Percentiles rank a stretch among this genome's conserved stretches.
Evolutionary conservation across 2,888 invertebrate species (phyloP).

Genomic region (Empis livida): DNA sequence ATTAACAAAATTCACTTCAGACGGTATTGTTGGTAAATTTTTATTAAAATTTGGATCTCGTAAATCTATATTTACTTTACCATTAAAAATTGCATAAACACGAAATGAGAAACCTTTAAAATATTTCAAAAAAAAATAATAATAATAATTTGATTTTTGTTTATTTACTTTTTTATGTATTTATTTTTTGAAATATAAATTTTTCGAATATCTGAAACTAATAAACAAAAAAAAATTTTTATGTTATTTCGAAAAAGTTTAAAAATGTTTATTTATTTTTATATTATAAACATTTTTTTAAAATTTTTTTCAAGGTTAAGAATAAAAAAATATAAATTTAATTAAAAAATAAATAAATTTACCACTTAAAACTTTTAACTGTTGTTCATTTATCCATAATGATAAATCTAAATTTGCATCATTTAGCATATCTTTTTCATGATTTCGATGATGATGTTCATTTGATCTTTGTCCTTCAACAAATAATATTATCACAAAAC

Average conservation of each 20-base stretch:
- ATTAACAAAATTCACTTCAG: constrained; percentile 81
- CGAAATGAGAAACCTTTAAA: constrained; percentile 66
- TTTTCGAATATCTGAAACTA: too few relatives aligned
- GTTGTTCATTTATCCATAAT: constrained; percentile 82
- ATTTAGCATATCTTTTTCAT: constrained; percentile 19
- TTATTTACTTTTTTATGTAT: not conserved
- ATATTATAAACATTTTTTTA: too few relatives aligned
- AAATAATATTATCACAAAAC: too few relatives aligned
- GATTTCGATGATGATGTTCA: constrained; percentile 8
- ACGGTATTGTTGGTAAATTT: constrained; percentile 80
- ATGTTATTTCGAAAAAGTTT: not conserved
- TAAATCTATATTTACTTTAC: constrained; percentile 72
- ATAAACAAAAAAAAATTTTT: not conserved
- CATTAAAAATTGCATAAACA: constrained; percentile 81
- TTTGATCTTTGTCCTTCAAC: too few relatives aligned
- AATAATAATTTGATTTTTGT: constrained; percentile 12
- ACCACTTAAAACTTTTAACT: constrained; percentile 87
- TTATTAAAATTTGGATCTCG: constrained; percentile 82
- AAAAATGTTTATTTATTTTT: not conserved
- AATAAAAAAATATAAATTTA: not conserved
- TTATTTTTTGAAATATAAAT: not conserved
- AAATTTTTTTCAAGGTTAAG: not conserved
- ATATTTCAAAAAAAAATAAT: not conserved
- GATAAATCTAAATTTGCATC: constrained; percentile 45
- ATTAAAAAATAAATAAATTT: constrained; percentile 16